Percentiles rank a stretch among this genome's conserved stretches.
phyloP scores from a whole-genome alignment of 2,113 vertebrate species.

The Myotis brandtii region DNA sequence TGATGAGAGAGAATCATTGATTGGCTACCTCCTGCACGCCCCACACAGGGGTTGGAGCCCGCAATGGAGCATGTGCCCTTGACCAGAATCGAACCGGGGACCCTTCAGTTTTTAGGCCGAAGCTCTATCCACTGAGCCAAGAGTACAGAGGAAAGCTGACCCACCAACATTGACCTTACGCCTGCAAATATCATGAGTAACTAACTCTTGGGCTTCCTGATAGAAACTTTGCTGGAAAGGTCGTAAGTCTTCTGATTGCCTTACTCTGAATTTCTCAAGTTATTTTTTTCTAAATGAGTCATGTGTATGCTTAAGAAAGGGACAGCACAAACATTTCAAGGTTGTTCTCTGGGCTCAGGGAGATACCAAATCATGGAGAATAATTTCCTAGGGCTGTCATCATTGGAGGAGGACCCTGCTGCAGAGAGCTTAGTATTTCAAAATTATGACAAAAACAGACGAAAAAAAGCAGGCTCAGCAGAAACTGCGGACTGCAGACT shows the following conservation, averaged over 20 bases:
- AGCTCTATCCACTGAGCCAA: too few relatives aligned
- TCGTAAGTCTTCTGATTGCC: neutral
- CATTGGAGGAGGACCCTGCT: slow-evolving; percentile 55
- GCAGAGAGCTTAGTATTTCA: slow-evolving; percentile 68
- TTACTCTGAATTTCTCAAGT: slow-evolving; percentile 17
- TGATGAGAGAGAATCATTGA: too few relatives aligned
- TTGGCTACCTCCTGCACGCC: too few relatives aligned
- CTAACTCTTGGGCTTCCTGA: neutral
- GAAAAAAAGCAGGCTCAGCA: slow-evolving; percentile 69
- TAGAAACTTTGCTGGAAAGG: neutral
- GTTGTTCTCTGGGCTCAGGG: slow-evolving; percentile 42
- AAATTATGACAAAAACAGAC: slow-evolving; percentile 65
- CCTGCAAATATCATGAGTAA: neutral
- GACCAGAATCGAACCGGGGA: too few relatives aligned
- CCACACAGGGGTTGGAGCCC: too few relatives aligned
- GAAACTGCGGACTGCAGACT: slow-evolving; percentile 46
- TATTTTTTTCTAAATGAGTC: slow-evolving; percentile 54
- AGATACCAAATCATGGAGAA: slow-evolving; percentile 57
- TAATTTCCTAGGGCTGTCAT: slow-evolving; percentile 43
- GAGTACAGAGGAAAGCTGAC: too few relatives aligned
- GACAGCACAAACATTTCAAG: slow-evolving; percentile 45
- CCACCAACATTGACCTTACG: neutral
- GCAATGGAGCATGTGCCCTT: too few relatives aligned
- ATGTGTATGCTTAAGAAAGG: slow-evolving; percentile 37
- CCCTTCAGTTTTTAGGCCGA: too few relatives aligned